A percentile compares a stretch with the other conserved stretches of the same genome.
Conservation (phyloP, 2,888 invertebrate genomes). For the Trichopoda pennipes region DNA sequence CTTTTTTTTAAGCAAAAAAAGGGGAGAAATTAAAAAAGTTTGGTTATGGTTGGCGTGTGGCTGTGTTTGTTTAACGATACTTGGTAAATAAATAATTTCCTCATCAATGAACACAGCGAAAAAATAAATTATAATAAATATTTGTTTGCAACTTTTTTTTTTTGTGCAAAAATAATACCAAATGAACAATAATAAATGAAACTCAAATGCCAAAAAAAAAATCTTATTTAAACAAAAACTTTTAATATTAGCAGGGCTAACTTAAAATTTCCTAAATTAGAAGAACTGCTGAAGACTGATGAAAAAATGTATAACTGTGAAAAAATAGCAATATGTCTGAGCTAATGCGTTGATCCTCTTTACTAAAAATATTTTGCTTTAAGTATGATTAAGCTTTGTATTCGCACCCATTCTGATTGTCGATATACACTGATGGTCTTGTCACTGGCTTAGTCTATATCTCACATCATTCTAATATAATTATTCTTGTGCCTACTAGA, state of each 20-base stretch:
- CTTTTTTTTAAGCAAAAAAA: background rate
- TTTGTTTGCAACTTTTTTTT: conserved; percentile 40
- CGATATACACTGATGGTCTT: too few relatives aligned
- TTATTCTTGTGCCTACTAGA: too few relatives aligned
- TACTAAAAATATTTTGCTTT: too few relatives aligned
- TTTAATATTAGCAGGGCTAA: background rate
- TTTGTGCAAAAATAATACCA: conserved; percentile 32
- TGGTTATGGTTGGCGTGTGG: conserved; percentile 26
- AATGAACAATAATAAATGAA: conserved; percentile 60
- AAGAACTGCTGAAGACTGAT: too few relatives aligned
- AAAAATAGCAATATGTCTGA: too few relatives aligned
- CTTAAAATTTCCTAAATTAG: background rate
- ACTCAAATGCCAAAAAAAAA: conserved; percentile 35
- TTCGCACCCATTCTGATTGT: too few relatives aligned
- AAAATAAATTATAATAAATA: conserved; percentile 61
- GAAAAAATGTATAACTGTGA: too few relatives aligned
- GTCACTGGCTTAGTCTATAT: too few relatives aligned
- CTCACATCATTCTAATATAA: too few relatives aligned
- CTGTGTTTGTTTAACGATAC: conserved; percentile 33
- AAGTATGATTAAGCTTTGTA: too few relatives aligned
- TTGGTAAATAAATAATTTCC: conserved; percentile 76
- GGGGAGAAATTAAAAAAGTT: conserved; percentile 71
- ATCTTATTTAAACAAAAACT: conserved; percentile 26
- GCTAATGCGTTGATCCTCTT: too few relatives aligned
- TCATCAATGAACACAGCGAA: conserved; percentile 74